Evolutionary conservation across 2,797 vertebrate species (phyloP).

Genomic region (Cossypha niveicapilla): DNA sequence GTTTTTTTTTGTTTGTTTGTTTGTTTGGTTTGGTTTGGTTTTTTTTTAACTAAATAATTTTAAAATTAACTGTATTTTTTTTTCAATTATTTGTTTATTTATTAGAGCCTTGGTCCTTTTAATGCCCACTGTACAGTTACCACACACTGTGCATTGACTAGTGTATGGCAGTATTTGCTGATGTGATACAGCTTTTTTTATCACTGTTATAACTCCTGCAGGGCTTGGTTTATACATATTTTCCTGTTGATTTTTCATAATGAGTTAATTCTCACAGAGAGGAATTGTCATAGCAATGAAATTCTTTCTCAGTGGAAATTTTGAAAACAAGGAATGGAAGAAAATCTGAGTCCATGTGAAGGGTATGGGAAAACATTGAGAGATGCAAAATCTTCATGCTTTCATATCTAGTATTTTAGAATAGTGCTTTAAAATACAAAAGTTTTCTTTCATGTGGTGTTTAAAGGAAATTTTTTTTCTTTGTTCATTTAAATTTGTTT

Average conservation of each 20-base stretch:
- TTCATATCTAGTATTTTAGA: background rate
- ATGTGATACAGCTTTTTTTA: background rate
- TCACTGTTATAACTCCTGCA: background rate
- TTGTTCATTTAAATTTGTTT: background rate
- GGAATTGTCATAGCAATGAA: background rate
- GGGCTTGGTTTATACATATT: background rate
- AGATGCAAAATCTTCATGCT: background rate
- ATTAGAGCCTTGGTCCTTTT: background rate
- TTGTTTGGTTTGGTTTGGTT: background rate
- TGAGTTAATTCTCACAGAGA: background rate
- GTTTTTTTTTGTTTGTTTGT: too few species aligned
- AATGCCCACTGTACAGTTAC: background rate
- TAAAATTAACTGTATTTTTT: background rate
- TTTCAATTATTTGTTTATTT: background rate
- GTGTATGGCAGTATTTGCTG: background rate
- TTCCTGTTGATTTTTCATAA: background rate
- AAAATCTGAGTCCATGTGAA: background rate
- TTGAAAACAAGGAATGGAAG: background rate
- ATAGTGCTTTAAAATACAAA: background rate
- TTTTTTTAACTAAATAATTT: background rate
- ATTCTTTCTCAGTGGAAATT: background rate
- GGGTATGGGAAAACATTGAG: background rate
- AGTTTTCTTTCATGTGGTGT: rapidly evolving
- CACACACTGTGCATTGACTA: background rate
- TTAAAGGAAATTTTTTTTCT: background rate